A percentile compares a stretch with the other conserved stretches of the same genome.
Conservation (phyloP, 2,888 invertebrate species). For the Lumbricus terrestris region DNA sequence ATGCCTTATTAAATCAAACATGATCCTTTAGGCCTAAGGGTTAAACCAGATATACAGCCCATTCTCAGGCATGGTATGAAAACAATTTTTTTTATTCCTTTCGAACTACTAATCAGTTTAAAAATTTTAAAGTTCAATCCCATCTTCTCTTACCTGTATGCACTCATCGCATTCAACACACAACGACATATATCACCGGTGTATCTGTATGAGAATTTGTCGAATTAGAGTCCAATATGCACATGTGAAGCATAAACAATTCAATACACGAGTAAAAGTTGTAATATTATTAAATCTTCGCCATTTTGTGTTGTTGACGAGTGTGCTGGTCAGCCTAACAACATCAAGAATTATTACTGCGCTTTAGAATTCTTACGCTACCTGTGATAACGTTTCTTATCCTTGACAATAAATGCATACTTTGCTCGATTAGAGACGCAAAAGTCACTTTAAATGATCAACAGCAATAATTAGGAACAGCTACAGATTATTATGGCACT, state of each 20-base stretch:
- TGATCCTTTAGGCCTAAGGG: too few species aligned
- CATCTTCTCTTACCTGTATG: background rate
- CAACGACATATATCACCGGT: background rate
- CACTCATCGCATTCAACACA: too few species aligned
- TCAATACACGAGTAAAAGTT: background rate
- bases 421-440: background rate
- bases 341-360: background rate
- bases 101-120: background rate
- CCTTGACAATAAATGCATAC: background rate
- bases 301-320: slow-evolving; percentile 18
- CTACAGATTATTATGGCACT: background rate
- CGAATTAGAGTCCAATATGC: background rate
- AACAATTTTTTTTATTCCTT: background rate
- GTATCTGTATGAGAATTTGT: background rate
- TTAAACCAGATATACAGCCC: too few species aligned
- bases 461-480: background rate
- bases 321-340: background rate
- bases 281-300: background rate
- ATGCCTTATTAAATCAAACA: too few species aligned
- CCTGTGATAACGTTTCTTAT: slow-evolving; percentile 49
- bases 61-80: background rate
- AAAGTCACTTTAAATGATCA: background rate
- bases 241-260: background rate
- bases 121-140: background rate
- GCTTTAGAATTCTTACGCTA: slow-evolving; percentile 61